Conservation (phyloP, 2,797 vertebrate species). For the Spondyliosoma cantharus region DNA sequence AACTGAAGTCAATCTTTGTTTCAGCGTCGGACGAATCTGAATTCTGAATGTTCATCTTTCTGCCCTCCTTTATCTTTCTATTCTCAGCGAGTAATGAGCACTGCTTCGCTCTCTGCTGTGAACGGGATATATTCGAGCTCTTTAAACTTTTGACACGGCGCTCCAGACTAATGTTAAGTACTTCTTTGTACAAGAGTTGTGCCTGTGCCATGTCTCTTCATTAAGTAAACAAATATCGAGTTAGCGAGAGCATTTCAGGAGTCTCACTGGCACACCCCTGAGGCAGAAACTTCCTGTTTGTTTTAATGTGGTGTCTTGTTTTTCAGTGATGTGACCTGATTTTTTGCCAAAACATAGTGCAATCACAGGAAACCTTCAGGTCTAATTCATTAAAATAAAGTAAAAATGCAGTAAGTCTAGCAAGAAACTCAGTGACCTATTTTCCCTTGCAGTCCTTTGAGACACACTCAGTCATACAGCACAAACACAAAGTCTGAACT, state of each 20-base stretch:
- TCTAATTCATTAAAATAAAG: slow-evolving; percentile 8
- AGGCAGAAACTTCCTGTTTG: slow-evolving; percentile 8
- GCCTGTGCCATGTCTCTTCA: neutral
- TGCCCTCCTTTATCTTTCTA: neutral
- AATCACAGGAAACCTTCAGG: slow-evolving; percentile 25
- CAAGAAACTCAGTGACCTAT: neutral
- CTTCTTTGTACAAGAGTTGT: neutral
- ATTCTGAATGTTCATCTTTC: neutral
- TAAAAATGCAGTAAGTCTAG: neutral
- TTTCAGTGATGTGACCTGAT: slow-evolving; percentile 21
- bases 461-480: neutral
- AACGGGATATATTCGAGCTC: neutral
- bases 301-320: neutral
- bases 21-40: slow-evolving; percentile 11
- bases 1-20: slow-evolving; percentile 19
- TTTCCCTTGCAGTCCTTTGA: slow-evolving; percentile 2
- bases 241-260: neutral
- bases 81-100: neutral
- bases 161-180: neutral
- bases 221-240: slow-evolving; percentile 13
- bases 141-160: neutral
- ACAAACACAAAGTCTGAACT: neutral
- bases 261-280: neutral
- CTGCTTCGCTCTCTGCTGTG: neutral
- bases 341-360: neutral